These are phyloP conservation scores for Drosophila nannoptera DNA, from an alignment of 1,140 invertebrate species.

Conservation along the genomic window DNA sequence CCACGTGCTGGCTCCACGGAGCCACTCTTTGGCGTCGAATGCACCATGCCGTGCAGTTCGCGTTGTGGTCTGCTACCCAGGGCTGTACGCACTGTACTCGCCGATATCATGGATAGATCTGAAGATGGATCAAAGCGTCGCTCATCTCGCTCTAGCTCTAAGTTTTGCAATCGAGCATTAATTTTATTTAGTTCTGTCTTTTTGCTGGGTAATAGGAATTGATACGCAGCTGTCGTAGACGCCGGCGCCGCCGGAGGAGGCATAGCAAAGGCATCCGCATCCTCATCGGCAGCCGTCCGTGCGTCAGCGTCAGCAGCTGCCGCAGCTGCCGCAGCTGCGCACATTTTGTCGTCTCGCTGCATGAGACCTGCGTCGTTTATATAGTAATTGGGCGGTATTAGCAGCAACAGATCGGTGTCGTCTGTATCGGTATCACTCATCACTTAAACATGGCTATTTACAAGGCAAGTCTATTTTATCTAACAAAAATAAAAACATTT, in stretches of 20 bases:
- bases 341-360: conserved; percentile 43
- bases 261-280: conserved; percentile 57
- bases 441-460: conserved; percentile 66
- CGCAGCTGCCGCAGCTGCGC: conserved; percentile 23
- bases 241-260: conserved; percentile 36
- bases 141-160: conserved; percentile 41
- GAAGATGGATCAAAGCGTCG: conserved; percentile 49
- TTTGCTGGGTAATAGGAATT: conserved; percentile 64
- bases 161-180: conserved; percentile 62
- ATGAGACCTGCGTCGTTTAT: conserved; percentile 66
- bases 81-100: conserved; percentile 61
- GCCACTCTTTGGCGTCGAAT: conserved; percentile 69
- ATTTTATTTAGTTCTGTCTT: conserved; percentile 71
- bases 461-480: not conserved
- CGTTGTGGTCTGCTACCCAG: conserved; percentile 23
- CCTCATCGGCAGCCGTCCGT: not conserved
- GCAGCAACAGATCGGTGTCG: conserved; percentile 88
- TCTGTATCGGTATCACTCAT: conserved; percentile 89
- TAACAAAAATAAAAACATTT: conserved; percentile 19
- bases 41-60: conserved; percentile 52
- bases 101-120: conserved; percentile 72
- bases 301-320: conserved; percentile 4
- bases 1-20: conserved; percentile 28
- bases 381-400: conserved; percentile 86
- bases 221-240: conserved; percentile 60